Evolutionary conservation across 2,888 invertebrate species (phyloP).

Genomic region (Allygus modestus): DNA sequence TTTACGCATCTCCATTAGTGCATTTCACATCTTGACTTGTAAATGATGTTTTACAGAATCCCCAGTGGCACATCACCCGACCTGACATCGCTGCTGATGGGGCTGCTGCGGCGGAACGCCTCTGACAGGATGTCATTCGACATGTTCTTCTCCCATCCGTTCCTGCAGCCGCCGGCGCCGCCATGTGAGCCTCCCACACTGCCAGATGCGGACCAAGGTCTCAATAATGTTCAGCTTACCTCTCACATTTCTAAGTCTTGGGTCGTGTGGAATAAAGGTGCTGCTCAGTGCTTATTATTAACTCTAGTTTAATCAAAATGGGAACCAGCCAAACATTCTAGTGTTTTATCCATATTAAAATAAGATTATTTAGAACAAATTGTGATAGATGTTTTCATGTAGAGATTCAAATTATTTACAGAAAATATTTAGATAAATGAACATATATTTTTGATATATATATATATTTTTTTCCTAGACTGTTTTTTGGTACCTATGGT

Average conservation of each 20-base stretch:
- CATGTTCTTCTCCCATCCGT: constrained; percentile 96
- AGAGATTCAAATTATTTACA: no score
- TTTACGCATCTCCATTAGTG: no score
- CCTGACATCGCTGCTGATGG: constrained; percentile 90
- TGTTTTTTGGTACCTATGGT: constrained; percentile 1
- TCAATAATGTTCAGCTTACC: constrained; percentile 40
- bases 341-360: no score
- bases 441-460: no score
- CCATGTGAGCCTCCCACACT: constrained; percentile 76
- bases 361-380: constrained; percentile 5
- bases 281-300: constrained; percentile 45
- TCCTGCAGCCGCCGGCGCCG: constrained; percentile 83
- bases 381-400: no score
- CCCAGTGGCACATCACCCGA: constrained; percentile 95
- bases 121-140: constrained; percentile 98
- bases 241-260: constrained; percentile 62
- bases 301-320: constrained; percentile 31
- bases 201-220: constrained; percentile 69
- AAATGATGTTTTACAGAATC: constrained; percentile 80
- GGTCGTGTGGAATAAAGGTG: constrained; percentile 62
- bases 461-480: background rate
- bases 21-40: no score
- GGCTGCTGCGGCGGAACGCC: constrained; percentile 93
- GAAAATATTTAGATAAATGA: no score
- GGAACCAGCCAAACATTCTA: background rate